These are phyloP conservation scores for Siphonodentalium dalli DNA, from an alignment of 2,888 invertebrate species.

Conservation along the genomic window DNA sequence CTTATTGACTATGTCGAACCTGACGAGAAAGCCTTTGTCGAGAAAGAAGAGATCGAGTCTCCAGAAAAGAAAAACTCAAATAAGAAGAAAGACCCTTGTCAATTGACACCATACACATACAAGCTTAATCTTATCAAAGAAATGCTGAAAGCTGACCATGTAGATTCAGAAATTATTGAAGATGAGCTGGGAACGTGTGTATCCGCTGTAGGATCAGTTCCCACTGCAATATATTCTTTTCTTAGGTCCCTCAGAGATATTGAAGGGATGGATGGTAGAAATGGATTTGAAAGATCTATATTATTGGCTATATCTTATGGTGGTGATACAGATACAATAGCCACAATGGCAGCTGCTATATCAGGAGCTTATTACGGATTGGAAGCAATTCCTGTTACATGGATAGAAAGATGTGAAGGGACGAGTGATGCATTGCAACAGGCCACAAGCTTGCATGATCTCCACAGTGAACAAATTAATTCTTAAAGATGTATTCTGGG, in stretches of 20 bases:
- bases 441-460: conserved; percentile 66
- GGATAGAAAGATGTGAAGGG: conserved; percentile 73
- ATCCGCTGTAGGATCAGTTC: conserved; percentile 75
- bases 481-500: no score
- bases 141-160: conserved; percentile 66
- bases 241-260: conserved; percentile 60
- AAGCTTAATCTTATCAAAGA: conserved; percentile 64
- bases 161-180: conserved; percentile 64
- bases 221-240: conserved; percentile 77
- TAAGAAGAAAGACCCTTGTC: background rate
- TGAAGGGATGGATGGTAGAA: conserved; percentile 50
- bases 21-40: conserved; percentile 21
- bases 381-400: conserved; percentile 67
- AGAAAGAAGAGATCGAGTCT: background rate
- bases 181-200: conserved; percentile 70
- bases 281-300: conserved; percentile 73
- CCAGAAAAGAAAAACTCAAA: background rate
- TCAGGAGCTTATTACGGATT: conserved; percentile 75
- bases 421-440: conserved; percentile 68
- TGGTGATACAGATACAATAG: conserved; percentile 82
- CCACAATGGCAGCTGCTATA: conserved; percentile 77
- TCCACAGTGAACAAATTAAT: no score
- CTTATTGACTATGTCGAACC: conserved; percentile 37
- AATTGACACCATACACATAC: background rate
- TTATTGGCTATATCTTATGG: conserved; percentile 77